A percentile compares a stretch with the other conserved stretches of the same genome.
Evolutionary conservation across 2,888 invertebrate genomes (phyloP).

Genomic region (Ypsolopha sequella): DNA sequence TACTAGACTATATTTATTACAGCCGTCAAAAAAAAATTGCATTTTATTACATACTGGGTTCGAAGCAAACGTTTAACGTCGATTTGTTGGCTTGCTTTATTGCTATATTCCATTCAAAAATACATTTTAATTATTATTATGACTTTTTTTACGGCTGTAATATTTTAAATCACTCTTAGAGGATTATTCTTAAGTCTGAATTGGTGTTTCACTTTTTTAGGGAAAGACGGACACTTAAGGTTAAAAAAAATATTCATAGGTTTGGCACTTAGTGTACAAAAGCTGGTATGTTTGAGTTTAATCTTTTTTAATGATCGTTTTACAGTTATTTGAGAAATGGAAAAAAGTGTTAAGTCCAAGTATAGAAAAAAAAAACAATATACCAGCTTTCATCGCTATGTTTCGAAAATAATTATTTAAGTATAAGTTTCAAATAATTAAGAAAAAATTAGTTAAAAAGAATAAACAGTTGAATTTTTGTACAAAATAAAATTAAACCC

Average conservation of each 20-base stretch:
- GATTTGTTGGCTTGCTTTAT: not conserved
- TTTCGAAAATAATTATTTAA: not conserved
- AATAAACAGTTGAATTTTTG: not conserved
- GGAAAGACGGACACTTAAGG: slow-evolving; percentile 30
- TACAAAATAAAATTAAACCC: not conserved
- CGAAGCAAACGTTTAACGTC: not conserved
- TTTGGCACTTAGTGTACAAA: slow-evolving; percentile 34
- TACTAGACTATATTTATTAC: not conserved
- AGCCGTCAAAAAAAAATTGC: not conserved
- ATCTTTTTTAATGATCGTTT: not conserved
- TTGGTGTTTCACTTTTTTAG: slow-evolving; percentile 56
- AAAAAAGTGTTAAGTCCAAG: not conserved
- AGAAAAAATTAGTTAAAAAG: slow-evolving; percentile 15
- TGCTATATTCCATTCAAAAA: not conserved
- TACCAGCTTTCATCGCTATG: slow-evolving; percentile 1
- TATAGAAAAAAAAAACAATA: not conserved
- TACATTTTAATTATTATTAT: not conserved
- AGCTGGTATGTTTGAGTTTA: slow-evolving; percentile 22
- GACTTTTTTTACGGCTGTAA: slow-evolving; percentile 31
- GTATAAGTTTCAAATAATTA: not conserved
- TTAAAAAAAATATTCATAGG: slow-evolving; percentile 7
- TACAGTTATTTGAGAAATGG: too few relatives aligned
- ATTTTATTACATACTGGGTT: not conserved
- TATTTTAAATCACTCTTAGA: slow-evolving; percentile 47
- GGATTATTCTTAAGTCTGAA: slow-evolving; percentile 47